These are phyloP conservation scores for Myotis daubentonii DNA, from an alignment of 2,797 vertebrate species.

Conservation along the genomic window DNA sequence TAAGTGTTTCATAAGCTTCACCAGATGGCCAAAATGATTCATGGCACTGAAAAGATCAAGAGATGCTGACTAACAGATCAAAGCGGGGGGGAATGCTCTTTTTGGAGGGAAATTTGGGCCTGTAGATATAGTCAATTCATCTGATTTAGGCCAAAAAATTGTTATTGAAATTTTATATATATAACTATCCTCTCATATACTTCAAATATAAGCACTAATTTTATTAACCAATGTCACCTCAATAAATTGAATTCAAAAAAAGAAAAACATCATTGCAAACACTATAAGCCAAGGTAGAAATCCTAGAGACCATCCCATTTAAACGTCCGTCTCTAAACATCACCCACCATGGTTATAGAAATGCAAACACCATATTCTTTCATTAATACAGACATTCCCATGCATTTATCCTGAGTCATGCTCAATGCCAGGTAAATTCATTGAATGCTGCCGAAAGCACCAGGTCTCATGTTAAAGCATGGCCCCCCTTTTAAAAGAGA, in stretches of 20 bases:
- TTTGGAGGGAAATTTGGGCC: neutral
- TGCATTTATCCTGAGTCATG: neutral
- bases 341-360: neutral
- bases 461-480: constrained; percentile 2
- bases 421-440: neutral
- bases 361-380: neutral
- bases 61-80: neutral
- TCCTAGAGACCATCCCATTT: neutral
- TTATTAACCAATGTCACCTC: neutral
- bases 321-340: neutral
- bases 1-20: neutral
- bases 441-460: neutral
- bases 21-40: neutral
- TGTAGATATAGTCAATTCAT: neutral
- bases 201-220: neutral
- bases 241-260: too few relatives aligned
- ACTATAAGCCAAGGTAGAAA: neutral
- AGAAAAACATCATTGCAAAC: neutral
- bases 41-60: neutral
- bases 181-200: neutral
- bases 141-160: neutral
- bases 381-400: neutral
- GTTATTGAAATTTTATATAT: neutral
- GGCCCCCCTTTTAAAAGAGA: neutral
- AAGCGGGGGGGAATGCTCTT: neutral